A percentile compares a stretch with the other conserved stretches of the same genome.
Evolutionary conservation across 2,888 invertebrate species (phyloP).

Genomic region (Synanthedon tipuliformis): DNA sequence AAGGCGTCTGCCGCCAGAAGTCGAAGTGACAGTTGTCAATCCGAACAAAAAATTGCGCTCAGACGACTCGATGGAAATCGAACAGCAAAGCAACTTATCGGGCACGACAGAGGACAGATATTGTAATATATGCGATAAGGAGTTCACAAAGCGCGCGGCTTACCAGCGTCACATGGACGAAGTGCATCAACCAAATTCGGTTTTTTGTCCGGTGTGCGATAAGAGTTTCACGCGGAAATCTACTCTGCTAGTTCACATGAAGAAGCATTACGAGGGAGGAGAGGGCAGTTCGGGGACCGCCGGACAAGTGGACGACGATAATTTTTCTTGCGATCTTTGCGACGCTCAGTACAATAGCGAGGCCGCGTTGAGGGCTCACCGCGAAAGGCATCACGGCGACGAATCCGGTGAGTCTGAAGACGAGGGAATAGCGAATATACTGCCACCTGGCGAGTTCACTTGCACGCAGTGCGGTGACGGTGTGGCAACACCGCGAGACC

Average conservation of each 20-base stretch:
- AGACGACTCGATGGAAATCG: slow-evolving; percentile 53
- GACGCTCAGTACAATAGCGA: slow-evolving; percentile 70
- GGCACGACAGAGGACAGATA: slow-evolving; percentile 58
- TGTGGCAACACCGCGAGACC: slow-evolving; percentile 63
- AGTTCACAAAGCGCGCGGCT: slow-evolving; percentile 71
- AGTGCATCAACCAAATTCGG: slow-evolving; percentile 65
- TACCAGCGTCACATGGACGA: slow-evolving; percentile 72
- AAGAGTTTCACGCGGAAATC: slow-evolving; percentile 74
- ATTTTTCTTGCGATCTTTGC: slow-evolving; percentile 70
- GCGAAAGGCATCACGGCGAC: slow-evolving; percentile 69
- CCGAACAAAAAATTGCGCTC: slow-evolving; percentile 61
- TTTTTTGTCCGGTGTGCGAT: slow-evolving; percentile 73
- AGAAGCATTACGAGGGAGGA: slow-evolving; percentile 66
- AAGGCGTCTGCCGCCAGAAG: slow-evolving; percentile 58
- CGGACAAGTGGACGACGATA: slow-evolving; percentile 39
- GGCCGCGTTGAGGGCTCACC: slow-evolving; percentile 69
- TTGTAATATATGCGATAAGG: slow-evolving; percentile 72
- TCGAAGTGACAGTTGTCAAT: slow-evolving; percentile 64
- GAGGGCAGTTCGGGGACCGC: slow-evolving; percentile 36
- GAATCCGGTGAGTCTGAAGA: slow-evolving; percentile 51
- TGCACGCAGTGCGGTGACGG: slow-evolving; percentile 70
- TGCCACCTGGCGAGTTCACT: slow-evolving; percentile 58
- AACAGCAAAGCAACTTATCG: slow-evolving; percentile 49
- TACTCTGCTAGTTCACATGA: slow-evolving; percentile 73
- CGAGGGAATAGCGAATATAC: slow-evolving; percentile 33